Evolutionary conservation across 2,113 vertebrate species (phyloP), one percentile per base, ranked within the genome.

Genomic region (Sialia sialis): DNA sequence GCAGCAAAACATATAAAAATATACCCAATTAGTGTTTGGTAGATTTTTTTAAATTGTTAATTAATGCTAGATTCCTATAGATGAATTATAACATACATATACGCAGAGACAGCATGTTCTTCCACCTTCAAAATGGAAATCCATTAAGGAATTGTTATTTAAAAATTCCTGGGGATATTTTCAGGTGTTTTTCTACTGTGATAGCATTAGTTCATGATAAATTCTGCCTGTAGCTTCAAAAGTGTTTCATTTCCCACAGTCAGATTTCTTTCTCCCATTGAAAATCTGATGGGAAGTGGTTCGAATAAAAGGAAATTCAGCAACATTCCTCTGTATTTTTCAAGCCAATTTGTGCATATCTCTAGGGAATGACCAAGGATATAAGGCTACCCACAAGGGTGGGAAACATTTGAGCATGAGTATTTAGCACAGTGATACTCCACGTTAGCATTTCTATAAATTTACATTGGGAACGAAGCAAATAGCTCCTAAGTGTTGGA

Each of bases 191-290:
- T 94, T 93, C 90, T 83, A 54, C 39, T 59, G 55, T 10, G 3
- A 74, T 44, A 85, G 36, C 46, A 77, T 90, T 75, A 52, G 17
- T 43, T 94, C 52, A 52, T 54, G 36, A 86, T 49, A 81, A 86
- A 93, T 83, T 94, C 68, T 92, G 48, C 34, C 56, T 29, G 4
- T 60, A 55, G 51, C 22, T 84, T 88, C 68, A 86, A 76, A 52
- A 91, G 48, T 49, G 17, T 68, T 86, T 75, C 14, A 90, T 91
- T 96, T 97, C 87, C 63, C 90, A 90, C 64, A 90, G 83, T 68
- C 30, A 67, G 43, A 86, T 82, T 94, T 43, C 85, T 84, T 84
- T 80, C 76, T 74, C 64, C 68, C 48, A 64, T 41, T 63, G 44
- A 93, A 94, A 88, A 86, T 74, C 52, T 3, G 2, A 72, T 54